Base-by-base conservation (phyloP, 2,797 vertebrate species). In the Erethizon dorsatum region DNA sequence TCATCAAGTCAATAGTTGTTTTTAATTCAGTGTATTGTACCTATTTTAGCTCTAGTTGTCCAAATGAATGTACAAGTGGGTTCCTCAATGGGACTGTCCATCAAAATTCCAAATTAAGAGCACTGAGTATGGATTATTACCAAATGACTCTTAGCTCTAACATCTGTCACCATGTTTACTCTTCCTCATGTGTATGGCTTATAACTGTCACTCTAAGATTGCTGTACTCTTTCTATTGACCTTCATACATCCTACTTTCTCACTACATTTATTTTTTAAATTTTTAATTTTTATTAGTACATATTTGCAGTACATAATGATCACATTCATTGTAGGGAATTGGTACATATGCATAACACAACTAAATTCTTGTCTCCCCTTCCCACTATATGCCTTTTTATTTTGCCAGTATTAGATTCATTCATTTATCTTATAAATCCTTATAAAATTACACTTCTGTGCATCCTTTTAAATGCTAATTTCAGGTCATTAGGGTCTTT, bases 61-160 rank as follows among this genome's bases (percentile, higher is more conserved):
- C 52, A 86, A 94, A 78, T 61, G 28, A 47, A 26, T 90, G 6
- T 94, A 56, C 5, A 83, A 52, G 11, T 54, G 37, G 61, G 3
- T 83, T 92, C 18, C 24, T 90, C 45, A 95, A 56, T 56, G 31
- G n/a, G 13, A 77, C 13, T 50, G 15, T 2, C 26, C 71, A 28
- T 90, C 26, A 80, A 24, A 90, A 92, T 95, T 71, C 20, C 37
- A 67, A 88, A 95, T 52, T 83, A 92, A 92, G 31, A 10, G 33
- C 50, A 28, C 26, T 67, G 26, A 90, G 12, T 87, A 41, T 73
- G 61, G 22, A 31, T n/a, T 87, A 83, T 47, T 90, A 63, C 10
- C 47, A 15, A 87, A 67, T 90, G 75, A 79, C 52, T 69, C 24
- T 90, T 61, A 92, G 24, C 57, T 92, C 56, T 84, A 69, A 83